Evolutionary conservation across 2,113 vertebrate species (phyloP), one percentile per base, ranked within the genome.

Genomic region (Podarcis cretensis): DNA sequence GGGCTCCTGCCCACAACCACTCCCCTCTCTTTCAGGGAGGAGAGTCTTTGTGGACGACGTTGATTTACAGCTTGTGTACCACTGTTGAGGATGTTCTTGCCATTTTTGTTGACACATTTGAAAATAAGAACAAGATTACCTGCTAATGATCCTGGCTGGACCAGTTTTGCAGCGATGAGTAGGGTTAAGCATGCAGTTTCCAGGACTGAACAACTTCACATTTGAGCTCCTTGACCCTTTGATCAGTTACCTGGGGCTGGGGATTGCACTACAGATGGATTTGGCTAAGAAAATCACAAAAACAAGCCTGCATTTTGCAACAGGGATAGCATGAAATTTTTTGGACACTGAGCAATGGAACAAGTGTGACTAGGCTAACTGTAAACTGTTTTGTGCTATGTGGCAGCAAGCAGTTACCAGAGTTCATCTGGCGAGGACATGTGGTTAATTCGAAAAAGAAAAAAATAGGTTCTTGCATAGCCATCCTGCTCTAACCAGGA

Each of bases 341-440:
- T 40, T 80, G 48, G 77, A 80, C 25, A 54, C 81, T 84, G 92
- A 93, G 85, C 32, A 78, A 68, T 4, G 30, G 14, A 92, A 59
- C 69, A 77, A 86, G 83, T 25, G 88, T 43, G 12, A 59, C 27
- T 83, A 77, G 63, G 25, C 81, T 89, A 87, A 90, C 9, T 81
- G 77, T 0, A 0, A 65, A 25, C 0, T 54, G 7, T 65, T 20
- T 18, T 63, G 59, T 63, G 18, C 66, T 27, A 68, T 68, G 66
- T 68, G 20, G 66, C 59, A 63, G 59, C 18, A 12, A 54, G 59
- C 59, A 63, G 59, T 20, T 63, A 63, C 59, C 13, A 63, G 59
- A 63, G 59, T 63, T 63, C 59, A 63, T 63, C 13, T 63, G 16
- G 59, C 14, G 59, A 63, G 5, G 18, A 20, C 48, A 63, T 63